Conservation (phyloP, 2,888 invertebrate genomes). For the Phyllotreta striolata region DNA sequence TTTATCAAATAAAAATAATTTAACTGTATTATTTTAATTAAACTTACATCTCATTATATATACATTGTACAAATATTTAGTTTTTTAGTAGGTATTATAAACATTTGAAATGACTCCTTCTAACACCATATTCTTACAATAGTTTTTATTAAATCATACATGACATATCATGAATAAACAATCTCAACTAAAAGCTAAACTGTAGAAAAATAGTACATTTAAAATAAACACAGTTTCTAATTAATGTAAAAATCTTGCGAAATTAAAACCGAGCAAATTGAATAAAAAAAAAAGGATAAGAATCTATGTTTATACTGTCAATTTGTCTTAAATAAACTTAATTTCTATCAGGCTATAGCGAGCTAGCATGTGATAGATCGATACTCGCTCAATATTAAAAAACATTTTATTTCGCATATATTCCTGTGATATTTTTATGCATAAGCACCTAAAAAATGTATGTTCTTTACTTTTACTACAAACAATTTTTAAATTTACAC, state of each 20-base stretch:
- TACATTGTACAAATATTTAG: conserved; percentile 44
- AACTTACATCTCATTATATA: conserved; percentile 43
- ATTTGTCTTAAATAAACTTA: background rate
- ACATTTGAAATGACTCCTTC: conserved; percentile 42
- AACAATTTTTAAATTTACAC: no score
- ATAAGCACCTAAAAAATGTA: no score
- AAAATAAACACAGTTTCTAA: conserved; percentile 36
- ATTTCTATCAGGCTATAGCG: no score
- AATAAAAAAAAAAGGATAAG: conserved; percentile 18
- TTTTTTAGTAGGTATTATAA: conserved; percentile 41
- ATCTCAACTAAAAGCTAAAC: conserved; percentile 40
- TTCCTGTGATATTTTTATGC: no score
- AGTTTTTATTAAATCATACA: conserved; percentile 16
- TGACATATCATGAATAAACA: conserved; percentile 25
- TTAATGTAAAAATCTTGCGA: conserved; percentile 28
- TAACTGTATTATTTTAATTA: conserved; percentile 44
- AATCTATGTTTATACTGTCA: conserved; percentile 4
- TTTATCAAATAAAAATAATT: conserved; percentile 44
- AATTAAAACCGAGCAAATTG: conserved; percentile 15
- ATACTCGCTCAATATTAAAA: no score
- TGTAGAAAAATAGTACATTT: conserved; percentile 41
- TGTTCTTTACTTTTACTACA: no score
- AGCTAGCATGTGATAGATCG: no score
- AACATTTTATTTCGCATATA: no score
- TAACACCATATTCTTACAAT: conserved; percentile 30